Percentiles rank a stretch among this genome's conserved stretches.
Evolutionary conservation across 2,113 vertebrate genomes (phyloP).

Genomic region (Cariama cristata): DNA sequence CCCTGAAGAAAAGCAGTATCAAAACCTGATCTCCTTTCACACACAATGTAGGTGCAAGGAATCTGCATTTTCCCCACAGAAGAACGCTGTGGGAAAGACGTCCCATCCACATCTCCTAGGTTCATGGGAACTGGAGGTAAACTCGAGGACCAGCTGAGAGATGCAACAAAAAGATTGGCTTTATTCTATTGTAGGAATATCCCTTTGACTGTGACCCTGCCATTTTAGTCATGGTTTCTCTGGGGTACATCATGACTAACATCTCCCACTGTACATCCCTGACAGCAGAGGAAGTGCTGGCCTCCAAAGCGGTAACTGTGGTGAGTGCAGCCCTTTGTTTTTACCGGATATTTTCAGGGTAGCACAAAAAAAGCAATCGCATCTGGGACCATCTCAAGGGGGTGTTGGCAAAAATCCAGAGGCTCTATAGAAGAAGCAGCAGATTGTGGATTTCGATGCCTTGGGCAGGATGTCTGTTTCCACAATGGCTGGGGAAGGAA

Average conservation of each 20-base stretch:
- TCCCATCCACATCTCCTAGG: neutral
- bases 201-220: constrained; percentile 41
- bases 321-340: constrained; percentile 56
- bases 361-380: constrained; percentile 34
- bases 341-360: constrained; percentile 51
- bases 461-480: constrained; percentile 59
- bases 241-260: constrained; percentile 37
- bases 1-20: neutral
- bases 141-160: neutral
- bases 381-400: constrained; percentile 46
- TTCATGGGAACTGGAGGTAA: constrained; percentile 2
- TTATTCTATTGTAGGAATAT: constrained; percentile 45
- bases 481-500: constrained; percentile 55
- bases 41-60: neutral
- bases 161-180: neutral
- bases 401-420: constrained; percentile 26
- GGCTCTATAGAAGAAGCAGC: constrained; percentile 11
- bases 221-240: constrained; percentile 28
- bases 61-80: neutral
- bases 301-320: constrained; percentile 30
- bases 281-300: constrained; percentile 61
- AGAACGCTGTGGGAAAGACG: neutral
- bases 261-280: constrained; percentile 61
- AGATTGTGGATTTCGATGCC: constrained; percentile 43
- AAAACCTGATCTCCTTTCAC: neutral